phyloP scores from a whole-genome alignment of 2,113 vertebrate species.

The Ammodytes dubius region DNA sequence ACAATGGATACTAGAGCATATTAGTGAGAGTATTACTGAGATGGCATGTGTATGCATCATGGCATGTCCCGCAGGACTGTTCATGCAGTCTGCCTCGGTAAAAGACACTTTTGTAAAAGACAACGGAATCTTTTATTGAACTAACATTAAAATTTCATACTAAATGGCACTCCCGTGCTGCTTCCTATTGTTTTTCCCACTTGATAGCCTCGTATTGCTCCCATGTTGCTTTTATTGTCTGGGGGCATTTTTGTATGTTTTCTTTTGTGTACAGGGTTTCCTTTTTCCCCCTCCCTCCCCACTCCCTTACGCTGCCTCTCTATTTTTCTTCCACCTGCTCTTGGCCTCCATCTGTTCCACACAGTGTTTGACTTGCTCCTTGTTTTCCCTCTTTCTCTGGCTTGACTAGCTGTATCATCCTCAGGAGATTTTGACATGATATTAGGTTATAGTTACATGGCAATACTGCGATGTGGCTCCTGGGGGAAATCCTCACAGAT shows the following conservation, averaged over 20 bases:
- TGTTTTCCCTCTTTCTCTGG: conserved; percentile 72
- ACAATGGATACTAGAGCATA: conserved; percentile 21
- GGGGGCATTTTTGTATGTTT: conserved; percentile 83
- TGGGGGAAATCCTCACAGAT: conserved; percentile 90
- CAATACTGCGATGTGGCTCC: conserved; percentile 88
- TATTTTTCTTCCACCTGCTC: conserved; percentile 49
- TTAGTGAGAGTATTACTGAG: conserved; percentile 23
- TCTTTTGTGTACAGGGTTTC: conserved; percentile 57
- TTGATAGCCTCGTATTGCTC: conserved; percentile 88
- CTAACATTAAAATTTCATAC: conserved; percentile 87
- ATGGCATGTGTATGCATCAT: conserved; percentile 51
- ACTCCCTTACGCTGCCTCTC: conserved; percentile 22
- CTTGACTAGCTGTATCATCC: conserved; percentile 90
- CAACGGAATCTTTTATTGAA: conserved; percentile 83
- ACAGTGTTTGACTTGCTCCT: conserved; percentile 61
- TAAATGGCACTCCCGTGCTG: conserved; percentile 83
- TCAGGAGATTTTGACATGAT: conserved; percentile 91
- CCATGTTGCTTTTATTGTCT: conserved; percentile 86
- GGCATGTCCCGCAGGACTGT: conserved; percentile 63
- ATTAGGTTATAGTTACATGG: conserved; percentile 95
- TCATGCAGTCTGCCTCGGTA: conserved; percentile 55
- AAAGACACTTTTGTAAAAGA: conserved; percentile 75
- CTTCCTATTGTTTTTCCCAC: conserved; percentile 89
- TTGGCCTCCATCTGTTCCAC: conserved; percentile 64
- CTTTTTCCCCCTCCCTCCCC: conserved; percentile 13